These are phyloP conservation scores for Micromesistius poutassou DNA, from an alignment of 2,797 vertebrate genomes.

Conservation along the genomic window DNA sequence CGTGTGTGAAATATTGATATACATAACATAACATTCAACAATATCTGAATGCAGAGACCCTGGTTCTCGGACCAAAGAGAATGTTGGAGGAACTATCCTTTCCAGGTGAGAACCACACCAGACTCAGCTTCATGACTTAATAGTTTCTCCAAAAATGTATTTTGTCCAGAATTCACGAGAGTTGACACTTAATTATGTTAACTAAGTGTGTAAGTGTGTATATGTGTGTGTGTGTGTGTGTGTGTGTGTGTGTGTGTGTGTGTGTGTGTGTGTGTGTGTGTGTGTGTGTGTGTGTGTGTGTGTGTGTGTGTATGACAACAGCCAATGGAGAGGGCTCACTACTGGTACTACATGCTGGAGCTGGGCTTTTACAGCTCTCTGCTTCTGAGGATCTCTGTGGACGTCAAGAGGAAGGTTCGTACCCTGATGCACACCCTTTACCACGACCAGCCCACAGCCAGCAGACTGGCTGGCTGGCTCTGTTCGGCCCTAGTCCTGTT, in stretches of 20 bases:
- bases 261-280: neutral
- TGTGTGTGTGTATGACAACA: slow-evolving; percentile 43
- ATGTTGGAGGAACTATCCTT: slow-evolving; percentile 86
- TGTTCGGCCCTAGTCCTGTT: neutral
- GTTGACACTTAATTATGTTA: neutral
- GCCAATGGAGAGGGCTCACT: slow-evolving; percentile 78
- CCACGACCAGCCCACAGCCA: neutral
- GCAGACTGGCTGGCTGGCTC: neutral
- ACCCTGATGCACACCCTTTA: neutral
- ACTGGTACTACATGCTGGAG: slow-evolving; percentile 91
- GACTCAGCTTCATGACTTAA: neutral
- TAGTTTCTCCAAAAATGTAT: neutral
- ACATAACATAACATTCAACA: neutral
- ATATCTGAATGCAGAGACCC: slow-evolving; percentile 71
- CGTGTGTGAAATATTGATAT: neutral
- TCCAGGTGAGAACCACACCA: slow-evolving; percentile 75
- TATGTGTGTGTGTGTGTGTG: neutral
- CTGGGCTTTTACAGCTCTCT: slow-evolving; percentile 89
- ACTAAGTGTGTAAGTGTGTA: neutral
- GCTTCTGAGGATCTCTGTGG: slow-evolving; percentile 86
- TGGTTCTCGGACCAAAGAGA: slow-evolving; percentile 87
- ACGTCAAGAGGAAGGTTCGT: slow-evolving; percentile 87
- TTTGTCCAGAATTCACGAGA: neutral
- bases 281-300: neutral
- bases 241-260: neutral